Evolutionary conservation across 2,113 vertebrate species (phyloP), one percentile per base, ranked within the genome.

Genomic region (Sceloporus undulatus): DNA sequence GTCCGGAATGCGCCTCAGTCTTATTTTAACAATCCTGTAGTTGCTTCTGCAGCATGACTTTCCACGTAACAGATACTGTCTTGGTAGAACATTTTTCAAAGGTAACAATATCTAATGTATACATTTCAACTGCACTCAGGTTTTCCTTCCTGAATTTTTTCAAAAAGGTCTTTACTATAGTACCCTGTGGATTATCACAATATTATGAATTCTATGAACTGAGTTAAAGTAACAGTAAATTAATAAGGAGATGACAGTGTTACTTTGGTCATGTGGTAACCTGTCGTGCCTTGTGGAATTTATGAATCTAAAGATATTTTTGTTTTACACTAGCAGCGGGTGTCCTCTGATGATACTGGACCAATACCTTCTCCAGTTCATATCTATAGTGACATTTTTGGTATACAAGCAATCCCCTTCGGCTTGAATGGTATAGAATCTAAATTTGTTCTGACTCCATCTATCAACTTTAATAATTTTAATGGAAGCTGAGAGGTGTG

Each of bases 401-500:
- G 68, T 1, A 2, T 0, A 29, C 27, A 82, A 89, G 54, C 8
- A 0, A 0, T 76, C 81, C 71, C 40, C 73, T 87, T 62, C 29
- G 13, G 4, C 59, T 74, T 27, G 40, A 54, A 7, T 7, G 0
- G 25, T 82, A 8, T 25, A 71, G 14, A 3, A 70, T 6, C 79
- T 80, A 3, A 92, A 90, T 9, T 76, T 83, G 40, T 79, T 87
- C 27, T 66, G 87, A 40, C 13, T 87, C 42, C 21, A 59, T 16
- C 0, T 21, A 82, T 27, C 82, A 93, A 23, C 0, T 85, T 13
- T 34, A 40, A 29, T 79, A 87, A 18, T 42, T n/a, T 74, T 79
- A 79, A 84, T 66, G 29, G 90, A 79, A 80, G 18, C 25, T 0
- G 0, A 86, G 18, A 3, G 75, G 23, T 56, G 83, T 59, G 5